Evolutionary conservation across 2,797 vertebrate species (phyloP), one percentile per base, ranked within the genome.

Genomic region (Distichodus sexfasciatus): DNA sequence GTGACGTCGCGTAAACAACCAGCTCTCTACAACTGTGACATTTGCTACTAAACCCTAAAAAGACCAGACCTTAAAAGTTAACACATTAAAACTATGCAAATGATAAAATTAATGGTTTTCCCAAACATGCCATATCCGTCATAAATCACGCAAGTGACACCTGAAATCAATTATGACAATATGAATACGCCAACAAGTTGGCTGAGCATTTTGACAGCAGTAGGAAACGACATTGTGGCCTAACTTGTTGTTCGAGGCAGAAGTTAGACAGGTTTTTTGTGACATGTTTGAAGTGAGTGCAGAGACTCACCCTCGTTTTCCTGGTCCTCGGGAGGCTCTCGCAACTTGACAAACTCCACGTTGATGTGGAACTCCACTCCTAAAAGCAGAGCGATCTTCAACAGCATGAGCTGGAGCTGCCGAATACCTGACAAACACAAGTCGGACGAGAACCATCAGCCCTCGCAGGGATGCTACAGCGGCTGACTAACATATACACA

Each of bases 341-440:
- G 70, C 71, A 99, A 90, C 76, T 92, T 94, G 71, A 95, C 84
- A 0, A 99, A 99, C 80, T 98, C 97, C 55, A 98, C 90, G 2
- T 94, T 98, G 85, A 97, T 91, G 0, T 99, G 96, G 80, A 99
- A 94, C 89, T 99, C 96, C 1, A 99, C 94, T 2, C 93, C 97
- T 21, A 98, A 76, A n/a, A 99, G 85, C 72, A 99, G 89, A 26
- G 96, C 94, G 26, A 99, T 89, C 86, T 99, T 99, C 87, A 99
- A 91, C 6, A 99, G 90, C 81, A 98, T 96, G 53, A 98, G 93
- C 64, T 99, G 97, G 70, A 99, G 92, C 78, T 98, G 96, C 70
- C 93, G 93, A 83, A 99, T 99, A 88, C 97, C 97, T 99, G 80
- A 21, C 67, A 72, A 55, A 48, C 61, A 69, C 35, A 61, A 2